A percentile compares a stretch with the other conserved stretches of the same genome.
Evolutionary conservation across 2,797 vertebrate genomes (phyloP).

Genomic region (Gallirallus australis): DNA sequence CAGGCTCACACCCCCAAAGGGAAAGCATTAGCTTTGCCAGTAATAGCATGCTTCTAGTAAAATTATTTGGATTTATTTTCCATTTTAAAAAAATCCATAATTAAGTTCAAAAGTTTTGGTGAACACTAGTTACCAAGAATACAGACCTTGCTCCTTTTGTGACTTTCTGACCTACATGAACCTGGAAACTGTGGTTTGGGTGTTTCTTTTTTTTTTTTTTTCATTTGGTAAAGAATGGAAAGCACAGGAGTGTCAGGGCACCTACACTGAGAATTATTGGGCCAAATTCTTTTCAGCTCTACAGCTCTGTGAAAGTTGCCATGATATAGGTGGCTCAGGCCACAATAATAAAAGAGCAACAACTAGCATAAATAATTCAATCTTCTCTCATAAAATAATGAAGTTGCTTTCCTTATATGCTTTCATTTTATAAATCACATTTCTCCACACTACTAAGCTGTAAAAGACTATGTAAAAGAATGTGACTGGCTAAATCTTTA

Average conservation of each 20-base stretch:
- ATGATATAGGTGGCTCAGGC: neutral
- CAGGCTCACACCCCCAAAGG: neutral
- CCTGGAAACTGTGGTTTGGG: neutral
- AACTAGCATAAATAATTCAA: neutral
- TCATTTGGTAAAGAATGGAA: neutral
- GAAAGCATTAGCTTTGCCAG: neutral
- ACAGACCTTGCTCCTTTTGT: neutral
- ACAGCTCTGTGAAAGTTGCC: neutral
- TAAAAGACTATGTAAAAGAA: neutral
- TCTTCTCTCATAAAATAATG: neutral
- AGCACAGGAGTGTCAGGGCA: neutral
- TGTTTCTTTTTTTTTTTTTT: neutral
- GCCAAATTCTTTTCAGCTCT: neutral
- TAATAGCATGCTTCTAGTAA: neutral
- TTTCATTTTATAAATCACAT: neutral
- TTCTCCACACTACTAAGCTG: neutral
- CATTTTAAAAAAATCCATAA: neutral
- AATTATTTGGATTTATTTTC: neutral
- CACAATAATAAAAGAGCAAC: neutral
- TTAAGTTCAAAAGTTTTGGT: neutral
- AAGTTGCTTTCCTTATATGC: neutral
- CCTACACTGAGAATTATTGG: neutral
- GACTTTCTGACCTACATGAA: neutral
- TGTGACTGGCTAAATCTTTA: neutral
- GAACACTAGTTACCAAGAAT: neutral